Percentiles rank a stretch among this genome's conserved stretches.
Conservation (phyloP, 1,140 invertebrate species). For the Drosophila miranda region DNA sequence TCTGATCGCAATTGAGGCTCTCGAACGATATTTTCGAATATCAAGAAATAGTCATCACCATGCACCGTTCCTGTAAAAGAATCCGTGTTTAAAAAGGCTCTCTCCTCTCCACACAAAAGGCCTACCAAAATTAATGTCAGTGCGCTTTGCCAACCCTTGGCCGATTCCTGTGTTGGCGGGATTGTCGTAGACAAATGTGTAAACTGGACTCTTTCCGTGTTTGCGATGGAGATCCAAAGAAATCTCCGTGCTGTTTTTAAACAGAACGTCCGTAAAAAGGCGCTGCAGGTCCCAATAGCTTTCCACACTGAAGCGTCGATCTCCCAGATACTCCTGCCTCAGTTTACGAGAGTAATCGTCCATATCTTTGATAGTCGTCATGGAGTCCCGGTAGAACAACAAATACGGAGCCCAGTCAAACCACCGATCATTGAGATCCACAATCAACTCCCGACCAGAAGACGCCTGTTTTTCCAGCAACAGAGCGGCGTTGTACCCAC, state of each 20-base stretch:
- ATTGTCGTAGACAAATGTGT: conserved; percentile 61
- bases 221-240: conserved; percentile 39
- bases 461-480: conserved; percentile 21
- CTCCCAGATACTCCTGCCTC: conserved; percentile 39
- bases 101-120: background rate
- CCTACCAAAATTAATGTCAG: conserved; percentile 54
- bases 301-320: conserved; percentile 40
- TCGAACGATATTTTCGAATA: conserved; percentile 16
- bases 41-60: conserved; percentile 52
- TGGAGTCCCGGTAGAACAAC: conserved; percentile 45
- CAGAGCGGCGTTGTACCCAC: conserved; percentile 83
- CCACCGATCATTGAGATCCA: conserved; percentile 52
- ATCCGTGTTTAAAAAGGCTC: background rate
- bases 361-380: conserved; percentile 20
- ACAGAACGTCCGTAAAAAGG: conserved; percentile 60
- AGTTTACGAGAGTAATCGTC: conserved; percentile 37
- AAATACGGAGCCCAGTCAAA: conserved; percentile 49
- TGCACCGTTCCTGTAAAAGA: conserved; percentile 41
- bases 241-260: conserved; percentile 47
- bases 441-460: conserved; percentile 18
- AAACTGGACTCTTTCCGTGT: conserved; percentile 37
- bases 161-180: conserved; percentile 35
- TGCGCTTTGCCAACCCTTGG: conserved; percentile 31
- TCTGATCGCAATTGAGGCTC: conserved; percentile 10
- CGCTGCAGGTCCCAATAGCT: conserved; percentile 50